phyloP scores from a whole-genome alignment of 2,113 vertebrate genomes.

The Cebus imitator region DNA sequence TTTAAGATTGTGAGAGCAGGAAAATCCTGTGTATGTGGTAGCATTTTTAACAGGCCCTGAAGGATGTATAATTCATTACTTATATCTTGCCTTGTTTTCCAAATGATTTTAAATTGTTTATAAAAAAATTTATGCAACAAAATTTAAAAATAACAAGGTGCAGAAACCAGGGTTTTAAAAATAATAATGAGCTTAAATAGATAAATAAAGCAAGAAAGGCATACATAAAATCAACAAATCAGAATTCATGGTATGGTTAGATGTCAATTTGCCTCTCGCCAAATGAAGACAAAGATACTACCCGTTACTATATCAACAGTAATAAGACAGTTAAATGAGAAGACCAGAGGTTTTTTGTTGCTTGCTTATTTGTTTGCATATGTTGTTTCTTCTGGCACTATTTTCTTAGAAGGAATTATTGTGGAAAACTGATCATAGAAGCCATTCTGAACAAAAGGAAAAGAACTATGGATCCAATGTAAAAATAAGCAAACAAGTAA shows the following conservation, averaged over 20 bases:
- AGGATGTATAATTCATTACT: conserved; percentile 41
- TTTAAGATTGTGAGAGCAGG: not conserved
- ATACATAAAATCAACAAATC: not conserved
- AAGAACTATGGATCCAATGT: not conserved
- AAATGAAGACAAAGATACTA: not conserved
- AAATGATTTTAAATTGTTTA: conserved; percentile 26
- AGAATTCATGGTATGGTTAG: not conserved
- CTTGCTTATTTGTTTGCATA: not conserved
- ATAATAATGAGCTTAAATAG: not conserved
- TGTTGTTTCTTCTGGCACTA: not conserved
- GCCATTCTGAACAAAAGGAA: not conserved
- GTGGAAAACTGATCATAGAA: not conserved
- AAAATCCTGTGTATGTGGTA: not conserved
- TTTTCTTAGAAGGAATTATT: not conserved
- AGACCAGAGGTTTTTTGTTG: not conserved
- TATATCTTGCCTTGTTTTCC: conserved; percentile 1
- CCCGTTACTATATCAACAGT: not conserved
- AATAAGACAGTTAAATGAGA: not conserved
- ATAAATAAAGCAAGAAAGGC: not conserved
- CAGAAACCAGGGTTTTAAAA: not conserved
- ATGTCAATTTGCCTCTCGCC: not conserved
- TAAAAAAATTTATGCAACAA: conserved; percentile 25
- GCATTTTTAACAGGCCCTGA: conserved; percentile 21
- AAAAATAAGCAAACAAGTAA: not conserved
- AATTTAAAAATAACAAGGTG: not conserved